Evolutionary conservation across 2,888 invertebrate genomes (phyloP), one percentile per base, ranked within the genome.

Genomic region (Heteromurus nitidus): DNA sequence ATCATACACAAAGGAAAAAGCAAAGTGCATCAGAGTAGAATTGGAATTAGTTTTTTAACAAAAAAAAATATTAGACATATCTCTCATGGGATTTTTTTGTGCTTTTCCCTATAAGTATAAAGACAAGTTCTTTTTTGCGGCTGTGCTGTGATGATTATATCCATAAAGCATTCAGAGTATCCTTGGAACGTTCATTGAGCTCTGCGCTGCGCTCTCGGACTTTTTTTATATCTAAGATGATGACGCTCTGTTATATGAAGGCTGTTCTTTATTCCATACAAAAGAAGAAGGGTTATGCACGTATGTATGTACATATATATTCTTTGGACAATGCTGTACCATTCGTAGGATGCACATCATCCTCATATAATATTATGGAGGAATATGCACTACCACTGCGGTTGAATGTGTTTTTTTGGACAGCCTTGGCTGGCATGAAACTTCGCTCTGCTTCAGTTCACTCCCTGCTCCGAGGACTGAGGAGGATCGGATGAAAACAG

Each of bases 121-220:
- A 58, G 58, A 5, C 24, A 28, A 26, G 44, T 13, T 44, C 7
- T 58, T 58, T 20, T 9, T 58, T 58, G n/a, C 3, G 58, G 28
- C 58, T 26, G 26, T 20, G 58, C 26, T 58, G 24, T 9, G n/a
- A n/a, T n/a, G n/a, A n/a, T n/a, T n/a, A n/a, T n/a, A n/a, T n/a
- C n/a, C n/a, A n/a, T n/a, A n/a, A n/a, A n/a, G n/a, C n/a, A 1
- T 30, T 31, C n/a, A 62, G 26, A 58, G 62, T 47, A 47, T 83
- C 83, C 83, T 83, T 83, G 83, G 76, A 80, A 75, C 83, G 83
- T 83, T 83, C 83, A 83, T 83, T 83, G 83, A 83, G 83, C 83
- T 80, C 83, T 76, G 53, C 31, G 30, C 28, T 58, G 42, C n/a
- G n/a, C n/a, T n/a, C n/a, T n/a, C n/a, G n/a, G n/a, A n/a, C n/a